Conservation (phyloP, 1,140 invertebrate species). For the Megalopta genalis region DNA sequence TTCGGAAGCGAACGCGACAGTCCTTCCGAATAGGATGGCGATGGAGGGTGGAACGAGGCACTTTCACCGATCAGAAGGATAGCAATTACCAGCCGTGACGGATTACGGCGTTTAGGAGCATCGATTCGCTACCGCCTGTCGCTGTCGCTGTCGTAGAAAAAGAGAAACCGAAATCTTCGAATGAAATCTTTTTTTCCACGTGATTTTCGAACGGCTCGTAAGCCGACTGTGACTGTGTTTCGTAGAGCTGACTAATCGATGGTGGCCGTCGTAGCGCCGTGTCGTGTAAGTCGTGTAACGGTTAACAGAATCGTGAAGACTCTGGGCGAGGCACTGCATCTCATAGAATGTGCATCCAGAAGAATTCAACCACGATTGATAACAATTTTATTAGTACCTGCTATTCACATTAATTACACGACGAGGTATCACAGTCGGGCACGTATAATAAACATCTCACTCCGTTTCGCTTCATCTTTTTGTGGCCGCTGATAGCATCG, state of each 20-base stretch:
- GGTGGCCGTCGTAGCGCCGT: too few relatives aligned
- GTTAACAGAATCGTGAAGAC: too few relatives aligned
- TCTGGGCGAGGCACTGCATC: background rate
- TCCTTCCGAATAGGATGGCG: slow-evolving; percentile 10
- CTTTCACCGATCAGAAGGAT: slow-evolving; percentile 31
- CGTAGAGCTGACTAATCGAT: too few relatives aligned
- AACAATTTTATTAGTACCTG: slow-evolving; percentile 11
- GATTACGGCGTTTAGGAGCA: background rate
- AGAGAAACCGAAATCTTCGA: background rate
- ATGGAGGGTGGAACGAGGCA: slow-evolving; percentile 15
- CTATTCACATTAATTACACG: slow-evolving; percentile 16
- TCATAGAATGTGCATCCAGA: background rate
- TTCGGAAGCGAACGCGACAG: slow-evolving; percentile 52
- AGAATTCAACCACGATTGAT: background rate
- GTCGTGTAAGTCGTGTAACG: too few relatives aligned
- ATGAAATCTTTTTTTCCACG: too few relatives aligned
- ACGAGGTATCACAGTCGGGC: background rate
- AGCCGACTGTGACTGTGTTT: too few relatives aligned
- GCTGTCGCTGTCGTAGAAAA: background rate
- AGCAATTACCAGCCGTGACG: slow-evolving; percentile 23
- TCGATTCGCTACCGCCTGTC: background rate
- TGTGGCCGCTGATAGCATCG: slow-evolving; percentile 25
- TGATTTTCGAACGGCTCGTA: too few relatives aligned
- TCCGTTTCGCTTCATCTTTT: slow-evolving; percentile 34
- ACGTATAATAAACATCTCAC: slow-evolving; percentile 37